These are phyloP conservation scores for Coturnix japonica DNA, from an alignment of 2,113 vertebrate genomes.

Conservation along the genomic window DNA sequence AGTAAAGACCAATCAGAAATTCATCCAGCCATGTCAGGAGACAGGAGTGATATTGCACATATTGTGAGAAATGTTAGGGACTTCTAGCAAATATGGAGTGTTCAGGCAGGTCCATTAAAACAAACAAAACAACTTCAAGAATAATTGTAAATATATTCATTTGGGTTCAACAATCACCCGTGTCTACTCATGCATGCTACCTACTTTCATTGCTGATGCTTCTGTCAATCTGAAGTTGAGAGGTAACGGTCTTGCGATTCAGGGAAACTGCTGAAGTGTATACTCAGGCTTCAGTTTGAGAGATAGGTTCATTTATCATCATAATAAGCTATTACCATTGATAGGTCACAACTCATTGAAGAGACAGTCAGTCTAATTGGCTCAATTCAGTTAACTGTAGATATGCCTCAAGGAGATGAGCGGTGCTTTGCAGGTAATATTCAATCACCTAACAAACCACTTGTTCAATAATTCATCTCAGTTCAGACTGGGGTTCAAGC, in stretches of 20 bases:
- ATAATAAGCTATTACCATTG: conserved; percentile 86
- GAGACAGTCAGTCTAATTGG: conserved; percentile 85
- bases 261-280: conserved; percentile 79
- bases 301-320: conserved; percentile 90
- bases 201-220: conserved; percentile 60
- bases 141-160: conserved; percentile 78
- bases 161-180: conserved; percentile 77
- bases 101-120: neutral
- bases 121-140: conserved; percentile 13
- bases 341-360: conserved; percentile 86
- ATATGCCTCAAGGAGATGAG: conserved; percentile 75
- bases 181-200: conserved; percentile 74
- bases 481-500: conserved; percentile 51
- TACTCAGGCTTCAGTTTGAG: conserved; percentile 78
- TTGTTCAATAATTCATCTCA: conserved; percentile 79
- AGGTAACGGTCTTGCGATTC: conserved; percentile 81
- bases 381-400: conserved; percentile 76
- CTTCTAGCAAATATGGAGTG: neutral
- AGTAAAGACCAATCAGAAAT: neutral
- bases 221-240: conserved; percentile 78
- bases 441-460: conserved; percentile 76
- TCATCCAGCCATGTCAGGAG: conserved; percentile 15
- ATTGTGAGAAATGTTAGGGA: conserved; percentile 11
- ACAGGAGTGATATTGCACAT: neutral
- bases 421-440: conserved; percentile 75